These are phyloP conservation scores for Tapirus terrestris DNA, from an alignment of 2,113 vertebrate species.

Conservation along the genomic window DNA sequence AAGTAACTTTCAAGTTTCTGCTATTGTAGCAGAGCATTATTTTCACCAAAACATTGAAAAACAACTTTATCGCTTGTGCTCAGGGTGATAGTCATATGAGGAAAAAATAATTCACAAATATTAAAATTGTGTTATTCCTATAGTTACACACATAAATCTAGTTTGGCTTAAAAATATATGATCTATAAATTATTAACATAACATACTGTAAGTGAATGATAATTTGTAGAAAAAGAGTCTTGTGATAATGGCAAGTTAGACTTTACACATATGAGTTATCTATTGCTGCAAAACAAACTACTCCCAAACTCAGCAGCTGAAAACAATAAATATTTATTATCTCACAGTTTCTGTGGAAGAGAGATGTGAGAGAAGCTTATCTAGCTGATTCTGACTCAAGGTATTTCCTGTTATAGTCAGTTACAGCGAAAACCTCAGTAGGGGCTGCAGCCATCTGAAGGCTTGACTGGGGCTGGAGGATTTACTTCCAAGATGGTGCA, in stretches of 20 bases:
- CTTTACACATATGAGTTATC: background rate
- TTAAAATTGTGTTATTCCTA: background rate
- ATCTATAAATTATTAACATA: background rate
- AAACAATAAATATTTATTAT: background rate
- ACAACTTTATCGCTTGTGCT: background rate
- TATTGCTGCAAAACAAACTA: background rate
- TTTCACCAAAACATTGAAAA: background rate
- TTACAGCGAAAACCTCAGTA: background rate
- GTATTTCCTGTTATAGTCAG: background rate
- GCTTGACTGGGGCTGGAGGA: background rate
- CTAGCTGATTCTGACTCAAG: background rate
- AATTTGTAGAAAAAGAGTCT: background rate
- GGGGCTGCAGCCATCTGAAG: background rate
- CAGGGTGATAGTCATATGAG: background rate
- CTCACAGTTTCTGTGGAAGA: background rate
- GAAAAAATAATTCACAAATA: constrained; percentile 30
- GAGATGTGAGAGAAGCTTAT: background rate
- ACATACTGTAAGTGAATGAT: background rate
- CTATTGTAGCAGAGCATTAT: background rate
- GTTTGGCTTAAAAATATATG: background rate
- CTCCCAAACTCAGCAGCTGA: background rate
- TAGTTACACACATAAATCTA: background rate
- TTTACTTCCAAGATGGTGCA: background rate
- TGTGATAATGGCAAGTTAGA: background rate
- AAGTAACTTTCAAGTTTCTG: background rate